Evolutionary conservation across 2,797 vertebrate species (phyloP), one percentile per base, ranked within the genome.

Genomic region (Acomys russatus): DNA sequence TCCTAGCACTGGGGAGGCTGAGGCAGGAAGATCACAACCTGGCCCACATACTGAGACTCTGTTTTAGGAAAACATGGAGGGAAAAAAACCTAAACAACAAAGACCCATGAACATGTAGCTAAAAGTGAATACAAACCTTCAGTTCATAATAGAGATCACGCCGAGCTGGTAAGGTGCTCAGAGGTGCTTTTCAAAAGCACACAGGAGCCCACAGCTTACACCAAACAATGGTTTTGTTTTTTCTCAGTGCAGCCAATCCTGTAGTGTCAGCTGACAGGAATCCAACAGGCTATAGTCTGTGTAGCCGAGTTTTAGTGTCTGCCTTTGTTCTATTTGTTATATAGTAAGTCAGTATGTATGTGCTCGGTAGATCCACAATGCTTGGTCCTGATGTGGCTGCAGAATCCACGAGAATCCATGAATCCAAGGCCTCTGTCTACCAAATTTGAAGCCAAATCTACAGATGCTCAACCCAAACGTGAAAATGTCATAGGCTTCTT

Each of bases 151-250:
- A 63, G 38, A 56, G 51, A 54, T 6, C 5, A 0, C 22, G n/a
- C 33, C 74, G 49, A 80, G 12, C n/a, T 63, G 1, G 0, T 7
- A n/a, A 33, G 63, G 30, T 51, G 64, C 51, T 51, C 44, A 91
- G 17, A 71, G 25, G n/a, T 64, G 71, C 78, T 92, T 86, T 76
- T 20, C 54, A 66, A 91, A 94, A 86, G 35, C 10, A 54, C 90
- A 70, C 30, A 86, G 56, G 83, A 90, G 73, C 20, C n/a, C 59
- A 35, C 17, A 54, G n/a, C 89, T 94, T 49, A 78, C 15, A 44
- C 35, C 38, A 33, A 71, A 84, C 64, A 61, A 86, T 49, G 79
- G 61, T 33, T 6, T 87, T 64, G 61, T 33, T 6, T 87, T 64
- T 73, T 59, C 61, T 91, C 54, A 59, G n/a, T 0, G 9, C 22